Conservation (phyloP, 1,140 invertebrate genomes). For the Macrosteles quadrilineatus region DNA sequence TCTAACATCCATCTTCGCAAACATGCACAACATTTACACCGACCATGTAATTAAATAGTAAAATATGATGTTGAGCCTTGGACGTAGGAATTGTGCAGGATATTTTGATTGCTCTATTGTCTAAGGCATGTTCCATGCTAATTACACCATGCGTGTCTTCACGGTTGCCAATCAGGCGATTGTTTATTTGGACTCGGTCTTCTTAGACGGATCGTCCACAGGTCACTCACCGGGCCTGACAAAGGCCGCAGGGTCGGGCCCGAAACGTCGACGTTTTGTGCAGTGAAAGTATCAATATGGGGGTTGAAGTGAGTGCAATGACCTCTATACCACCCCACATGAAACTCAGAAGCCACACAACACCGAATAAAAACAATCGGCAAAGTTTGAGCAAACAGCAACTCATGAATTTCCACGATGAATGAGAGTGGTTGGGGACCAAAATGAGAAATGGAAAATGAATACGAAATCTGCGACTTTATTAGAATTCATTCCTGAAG, state of each 20-base stretch:
- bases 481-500: slow-evolving; percentile 24
- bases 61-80: too few species aligned
- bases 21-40: too few species aligned
- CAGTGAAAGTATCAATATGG: too few species aligned
- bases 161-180: slow-evolving; percentile 19
- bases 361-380: background rate
- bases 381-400: slow-evolving; percentile 7
- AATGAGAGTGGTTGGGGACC: slow-evolving; percentile 1
- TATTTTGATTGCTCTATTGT: too few species aligned
- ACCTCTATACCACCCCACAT: too few species aligned
- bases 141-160: background rate
- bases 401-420: slow-evolving; percentile 13
- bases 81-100: too few species aligned
- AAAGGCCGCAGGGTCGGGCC: background rate
- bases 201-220: background rate
- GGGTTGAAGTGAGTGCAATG: too few species aligned
- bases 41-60: too few species aligned
- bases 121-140: too few species aligned
- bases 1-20: too few species aligned
- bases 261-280: background rate
- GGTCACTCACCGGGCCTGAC: slow-evolving; percentile 13
- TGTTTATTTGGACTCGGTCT: slow-evolving; percentile 5
- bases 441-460: slow-evolving; percentile 1
- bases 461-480: slow-evolving; percentile 24
- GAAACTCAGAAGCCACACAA: too few species aligned